A percentile compares a stretch with the other conserved stretches of the same genome.
phyloP scores from a whole-genome alignment of 2,888 invertebrate genomes.

The Campopleginae sp. region DNA sequence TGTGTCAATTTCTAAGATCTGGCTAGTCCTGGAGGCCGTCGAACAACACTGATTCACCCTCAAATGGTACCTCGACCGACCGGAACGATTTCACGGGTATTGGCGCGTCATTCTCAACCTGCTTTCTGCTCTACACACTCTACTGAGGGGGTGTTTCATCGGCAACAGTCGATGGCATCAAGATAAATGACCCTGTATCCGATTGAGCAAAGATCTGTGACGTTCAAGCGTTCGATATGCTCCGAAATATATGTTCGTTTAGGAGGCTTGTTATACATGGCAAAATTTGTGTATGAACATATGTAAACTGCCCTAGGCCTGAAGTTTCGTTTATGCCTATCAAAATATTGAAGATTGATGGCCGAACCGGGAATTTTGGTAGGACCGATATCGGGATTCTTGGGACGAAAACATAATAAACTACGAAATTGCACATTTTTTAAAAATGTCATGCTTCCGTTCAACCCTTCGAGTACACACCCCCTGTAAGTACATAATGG shows the following conservation, averaged over 20 bases:
- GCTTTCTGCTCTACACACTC: conserved; percentile 34
- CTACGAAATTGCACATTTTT: not conserved
- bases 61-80: conserved; percentile 64
- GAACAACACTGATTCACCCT: conserved; percentile 73
- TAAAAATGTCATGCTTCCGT: not conserved
- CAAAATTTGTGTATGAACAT: not conserved
- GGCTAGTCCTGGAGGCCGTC: conserved; percentile 19
- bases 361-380: conserved; percentile 60
- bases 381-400: not conserved
- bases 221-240: conserved; percentile 73
- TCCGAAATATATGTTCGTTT: conserved; percentile 76
- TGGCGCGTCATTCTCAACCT: conserved; percentile 68
- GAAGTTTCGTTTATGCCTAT: conserved; percentile 75
- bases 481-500: no score
- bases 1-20: not conserved
- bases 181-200: conserved; percentile 79
- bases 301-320: not conserved
- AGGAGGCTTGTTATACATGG: conserved; percentile 27
- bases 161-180: conserved; percentile 74
- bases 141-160: conserved; percentile 42
- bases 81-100: conserved; percentile 79
- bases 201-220: conserved; percentile 76
- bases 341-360: conserved; percentile 77
- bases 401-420: not conserved
- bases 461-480: not conserved